A percentile compares a stretch with the other conserved stretches of the same genome.
phyloP scores from a whole-genome alignment of 2,113 vertebrate genomes.

The Neofelis nebulosa region DNA sequence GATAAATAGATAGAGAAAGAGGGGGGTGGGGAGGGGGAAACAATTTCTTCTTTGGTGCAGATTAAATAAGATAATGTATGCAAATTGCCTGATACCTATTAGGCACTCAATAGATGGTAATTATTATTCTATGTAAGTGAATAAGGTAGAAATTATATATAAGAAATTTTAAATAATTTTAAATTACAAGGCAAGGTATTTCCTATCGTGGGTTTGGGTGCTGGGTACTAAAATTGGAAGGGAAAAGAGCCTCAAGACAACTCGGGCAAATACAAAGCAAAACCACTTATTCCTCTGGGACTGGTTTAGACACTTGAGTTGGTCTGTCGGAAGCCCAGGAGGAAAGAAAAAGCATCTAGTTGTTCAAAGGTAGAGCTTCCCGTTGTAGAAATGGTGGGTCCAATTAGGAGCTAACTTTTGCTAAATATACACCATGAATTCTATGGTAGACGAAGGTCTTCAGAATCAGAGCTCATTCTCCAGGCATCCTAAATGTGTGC shows the following conservation, averaged over 20 bases:
- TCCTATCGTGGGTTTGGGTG: background rate
- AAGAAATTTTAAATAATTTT: conserved; percentile 44
- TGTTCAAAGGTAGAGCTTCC: background rate
- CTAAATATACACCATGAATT: background rate
- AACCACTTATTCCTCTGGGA: background rate
- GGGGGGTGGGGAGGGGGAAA: background rate
- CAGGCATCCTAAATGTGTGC: background rate
- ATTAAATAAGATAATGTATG: conserved; percentile 73
- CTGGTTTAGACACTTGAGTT: background rate
- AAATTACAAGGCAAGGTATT: conserved; percentile 4
- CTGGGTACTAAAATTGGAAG: background rate
- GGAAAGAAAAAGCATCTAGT: background rate
- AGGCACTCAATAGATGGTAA: conserved; percentile 56
- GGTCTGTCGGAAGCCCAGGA: background rate
- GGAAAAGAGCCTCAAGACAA: background rate
- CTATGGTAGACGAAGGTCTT: background rate
- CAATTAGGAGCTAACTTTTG: background rate
- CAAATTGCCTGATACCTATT: conserved; percentile 62
- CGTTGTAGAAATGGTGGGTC: background rate
- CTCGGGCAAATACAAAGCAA: background rate
- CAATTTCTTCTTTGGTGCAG: conserved; percentile 52
- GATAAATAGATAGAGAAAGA: background rate
- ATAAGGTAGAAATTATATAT: conserved; percentile 53
- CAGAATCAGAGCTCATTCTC: background rate
- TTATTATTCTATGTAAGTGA: conserved; percentile 62